Evolutionary conservation across 92 coral and sea anemone species (phyloP).

Genomic region (Virgularia gustaviana): DNA sequence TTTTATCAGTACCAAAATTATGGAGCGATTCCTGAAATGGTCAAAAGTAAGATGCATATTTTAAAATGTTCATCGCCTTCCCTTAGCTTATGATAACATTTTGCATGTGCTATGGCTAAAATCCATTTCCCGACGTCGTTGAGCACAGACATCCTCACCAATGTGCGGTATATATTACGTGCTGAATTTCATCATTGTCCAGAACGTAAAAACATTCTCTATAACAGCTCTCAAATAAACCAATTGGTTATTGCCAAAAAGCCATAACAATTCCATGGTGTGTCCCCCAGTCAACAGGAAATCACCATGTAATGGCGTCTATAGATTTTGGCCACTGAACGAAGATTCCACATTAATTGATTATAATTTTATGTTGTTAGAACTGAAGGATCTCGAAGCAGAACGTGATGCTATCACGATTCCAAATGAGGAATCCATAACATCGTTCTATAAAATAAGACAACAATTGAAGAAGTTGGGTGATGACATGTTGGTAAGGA

Average conservation of each 20-base stretch:
- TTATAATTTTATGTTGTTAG: no score
- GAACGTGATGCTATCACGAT: conserved; percentile 72
- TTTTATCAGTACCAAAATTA: conserved; percentile 97
- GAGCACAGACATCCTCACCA: neutral
- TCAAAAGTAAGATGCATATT: conserved; percentile 64
- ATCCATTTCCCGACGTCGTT: neutral
- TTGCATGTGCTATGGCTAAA: neutral
- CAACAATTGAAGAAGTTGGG: conserved; percentile 86
- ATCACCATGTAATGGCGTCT: no score
- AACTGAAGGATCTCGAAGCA: conserved; percentile 73
- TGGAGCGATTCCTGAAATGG: conserved; percentile 85
- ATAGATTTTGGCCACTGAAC: no score
- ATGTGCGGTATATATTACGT: no score
- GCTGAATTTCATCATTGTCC: no score
- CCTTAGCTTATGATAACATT: neutral
- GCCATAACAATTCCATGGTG: no score
- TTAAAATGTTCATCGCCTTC: neutral
- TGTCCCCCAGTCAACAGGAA: no score
- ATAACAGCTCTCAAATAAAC: no score
- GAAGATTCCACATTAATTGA: no score
- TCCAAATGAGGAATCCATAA: conserved; percentile 87
- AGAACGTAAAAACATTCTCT: no score
- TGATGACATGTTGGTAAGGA: conserved; percentile 82
- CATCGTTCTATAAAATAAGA: conserved; percentile 85
- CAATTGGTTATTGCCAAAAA: no score